These are phyloP conservation scores for Actinernus sp. DNA, from an alignment of 92 coral and sea anemone genomes.

Conservation along the genomic window DNA sequence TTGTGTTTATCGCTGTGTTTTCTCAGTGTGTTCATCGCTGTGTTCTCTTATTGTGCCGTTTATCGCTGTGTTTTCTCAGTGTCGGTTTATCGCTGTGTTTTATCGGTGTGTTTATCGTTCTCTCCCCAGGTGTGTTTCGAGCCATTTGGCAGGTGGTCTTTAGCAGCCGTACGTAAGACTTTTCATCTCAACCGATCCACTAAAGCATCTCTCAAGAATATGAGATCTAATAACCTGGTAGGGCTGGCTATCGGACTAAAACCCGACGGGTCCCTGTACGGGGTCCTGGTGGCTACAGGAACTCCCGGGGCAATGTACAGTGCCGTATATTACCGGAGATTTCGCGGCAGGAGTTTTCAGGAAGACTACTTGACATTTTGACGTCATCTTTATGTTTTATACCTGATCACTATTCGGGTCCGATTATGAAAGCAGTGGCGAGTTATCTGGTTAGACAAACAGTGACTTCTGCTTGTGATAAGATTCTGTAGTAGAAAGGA, in stretches of 20 bases:
- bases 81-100: too few species aligned
- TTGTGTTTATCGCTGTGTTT: too few species aligned
- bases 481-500: too few species aligned
- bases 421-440: too few species aligned
- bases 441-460: too few species aligned
- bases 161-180: constrained; percentile 71
- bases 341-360: constrained; percentile 81
- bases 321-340: constrained; percentile 80
- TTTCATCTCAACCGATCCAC: constrained; percentile 81
- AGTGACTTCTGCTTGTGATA: too few species aligned
- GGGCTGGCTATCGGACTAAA: constrained; percentile 83
- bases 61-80: too few species aligned
- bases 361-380: constrained; percentile 55
- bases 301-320: constrained; percentile 83
- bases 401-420: not conserved
- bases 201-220: constrained; percentile 79
- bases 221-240: constrained; percentile 70
- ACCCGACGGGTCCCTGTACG: constrained; percentile 82
- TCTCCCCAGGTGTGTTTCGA: constrained; percentile 76
- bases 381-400: not conserved
- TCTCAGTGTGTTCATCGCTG: too few species aligned
- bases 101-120: too few species aligned
- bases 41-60: too few species aligned
- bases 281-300: constrained; percentile 82
- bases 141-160: constrained; percentile 85